phyloP scores from a whole-genome alignment of 2,888 invertebrate genomes.

The Aphodius sticticus region DNA sequence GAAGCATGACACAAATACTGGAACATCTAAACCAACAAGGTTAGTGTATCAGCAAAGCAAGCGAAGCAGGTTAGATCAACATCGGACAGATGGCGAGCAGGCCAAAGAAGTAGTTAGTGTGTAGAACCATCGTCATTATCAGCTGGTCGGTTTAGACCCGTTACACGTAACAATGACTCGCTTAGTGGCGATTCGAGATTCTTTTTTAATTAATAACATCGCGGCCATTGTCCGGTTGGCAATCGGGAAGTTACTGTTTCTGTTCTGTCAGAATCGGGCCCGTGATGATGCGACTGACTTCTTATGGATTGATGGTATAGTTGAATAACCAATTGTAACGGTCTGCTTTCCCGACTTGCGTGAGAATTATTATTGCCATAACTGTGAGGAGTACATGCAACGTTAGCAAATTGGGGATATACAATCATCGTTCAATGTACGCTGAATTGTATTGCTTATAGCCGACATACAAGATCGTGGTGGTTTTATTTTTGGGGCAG shows the following conservation, averaged over 20 bases:
- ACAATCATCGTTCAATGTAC: background rate
- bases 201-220: background rate
- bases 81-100: background rate
- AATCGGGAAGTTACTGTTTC: background rate
- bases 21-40: background rate
- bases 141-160: background rate
- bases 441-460: background rate
- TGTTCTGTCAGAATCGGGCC: background rate
- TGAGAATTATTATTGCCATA: background rate
- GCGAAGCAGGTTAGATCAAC: background rate
- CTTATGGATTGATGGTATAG: background rate
- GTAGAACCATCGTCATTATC: background rate
- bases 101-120: background rate
- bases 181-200: background rate
- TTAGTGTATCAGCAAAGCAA: background rate
- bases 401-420: background rate
- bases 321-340: background rate
- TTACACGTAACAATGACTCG: background rate
- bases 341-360: background rate
- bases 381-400: background rate
- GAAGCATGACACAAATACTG: constrained; percentile 4
- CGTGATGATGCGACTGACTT: background rate
- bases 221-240: background rate
- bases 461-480: too few species aligned
- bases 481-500: too few species aligned